Evolutionary conservation across 2,888 invertebrate species (phyloP), one percentile per base, ranked within the genome.

Genomic region (Leptinotarsa juncta): DNA sequence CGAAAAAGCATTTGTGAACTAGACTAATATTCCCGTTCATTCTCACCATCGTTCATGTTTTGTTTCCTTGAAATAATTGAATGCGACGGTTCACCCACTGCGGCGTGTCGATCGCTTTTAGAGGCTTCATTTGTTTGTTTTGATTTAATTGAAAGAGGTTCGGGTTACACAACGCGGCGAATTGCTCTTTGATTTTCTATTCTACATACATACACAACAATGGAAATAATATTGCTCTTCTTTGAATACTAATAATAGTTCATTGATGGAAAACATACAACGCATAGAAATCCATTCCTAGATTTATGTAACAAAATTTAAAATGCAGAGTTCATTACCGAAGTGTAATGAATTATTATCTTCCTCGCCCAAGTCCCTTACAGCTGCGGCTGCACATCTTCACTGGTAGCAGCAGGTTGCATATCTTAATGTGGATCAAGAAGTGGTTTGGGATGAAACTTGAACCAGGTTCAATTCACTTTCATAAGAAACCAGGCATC

Each of bases 61-160:
- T 62, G 62, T 32, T 62, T 32, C 16, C 62, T 62, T 62, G 32
- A 32, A 62, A 62, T 62, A 62, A 62, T 62, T 62, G 62, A 62
- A 62, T 62, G 62, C 62, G 62, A 62, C 32, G 32, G 62, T 62
- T n/a, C 62, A 42, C 42, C 62, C 62, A 10, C 42, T 62, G 62
- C 62, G 62, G 62, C 62, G 62, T 62, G 62, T 62, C 62, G 62
- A 62, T 62, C 62, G 32, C 62, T 62, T 62, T 62, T 42, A 62
- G 42, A 16, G 62, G 62, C 42, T 62, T 62, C 62, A 62, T 62
- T 62, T 26, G 62, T 62, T 62, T 62, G 62, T 62, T 62, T 42
- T 42, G 3, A 42, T n/a, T 62, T 62, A 62, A 62, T 62, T 62
- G 62, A 32, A 23, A 57, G 57, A 57, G 57, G 15, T 53, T n/a